Percentiles rank a stretch among this genome's conserved stretches.
Evolutionary conservation across 2,797 vertebrate species (phyloP).

Genomic region (Nannoperca obscura): DNA sequence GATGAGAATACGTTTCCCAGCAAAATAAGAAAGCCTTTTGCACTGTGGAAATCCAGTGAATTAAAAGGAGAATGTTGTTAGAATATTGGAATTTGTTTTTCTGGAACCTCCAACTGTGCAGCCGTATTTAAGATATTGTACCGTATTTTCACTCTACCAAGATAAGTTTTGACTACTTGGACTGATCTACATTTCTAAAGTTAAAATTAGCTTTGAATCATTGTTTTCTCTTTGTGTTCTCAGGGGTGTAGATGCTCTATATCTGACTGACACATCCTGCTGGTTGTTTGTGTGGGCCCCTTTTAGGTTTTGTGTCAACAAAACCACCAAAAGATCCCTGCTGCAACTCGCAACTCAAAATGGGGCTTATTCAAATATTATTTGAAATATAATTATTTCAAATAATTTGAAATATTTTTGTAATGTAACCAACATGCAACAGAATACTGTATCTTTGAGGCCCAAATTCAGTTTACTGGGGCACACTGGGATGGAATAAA

Average conservation of each 20-base stretch:
- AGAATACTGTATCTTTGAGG: not conserved
- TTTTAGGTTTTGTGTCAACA: conserved; percentile 40
- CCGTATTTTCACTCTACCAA: not conserved
- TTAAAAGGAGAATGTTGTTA: not conserved
- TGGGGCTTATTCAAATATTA: conserved; percentile 32
- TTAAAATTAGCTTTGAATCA: conserved; percentile 52
- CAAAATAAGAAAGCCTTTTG: not conserved
- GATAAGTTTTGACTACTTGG: not conserved
- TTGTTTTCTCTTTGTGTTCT: conserved; percentile 60
- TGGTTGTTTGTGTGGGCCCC: conserved; percentile 45
- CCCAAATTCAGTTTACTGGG: conserved; percentile 6
- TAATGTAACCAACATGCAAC: conserved; percentile 1
- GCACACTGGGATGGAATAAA: conserved; percentile 17
- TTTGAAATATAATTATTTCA: conserved; percentile 32
- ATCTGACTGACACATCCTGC: conserved; percentile 68
- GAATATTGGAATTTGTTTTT: not conserved
- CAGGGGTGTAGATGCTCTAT: conserved; percentile 59
- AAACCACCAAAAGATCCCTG: conserved; percentile 32
- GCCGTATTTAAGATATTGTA: not conserved
- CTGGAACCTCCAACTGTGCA: not conserved
- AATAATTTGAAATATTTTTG: conserved; percentile 21
- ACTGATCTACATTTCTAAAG: conserved; percentile 62
- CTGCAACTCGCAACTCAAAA: conserved; percentile 16
- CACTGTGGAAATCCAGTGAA: not conserved
- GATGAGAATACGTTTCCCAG: not conserved